phyloP scores from a whole-genome alignment of 2,797 vertebrate species.

The Borostomias antarcticus region DNA sequence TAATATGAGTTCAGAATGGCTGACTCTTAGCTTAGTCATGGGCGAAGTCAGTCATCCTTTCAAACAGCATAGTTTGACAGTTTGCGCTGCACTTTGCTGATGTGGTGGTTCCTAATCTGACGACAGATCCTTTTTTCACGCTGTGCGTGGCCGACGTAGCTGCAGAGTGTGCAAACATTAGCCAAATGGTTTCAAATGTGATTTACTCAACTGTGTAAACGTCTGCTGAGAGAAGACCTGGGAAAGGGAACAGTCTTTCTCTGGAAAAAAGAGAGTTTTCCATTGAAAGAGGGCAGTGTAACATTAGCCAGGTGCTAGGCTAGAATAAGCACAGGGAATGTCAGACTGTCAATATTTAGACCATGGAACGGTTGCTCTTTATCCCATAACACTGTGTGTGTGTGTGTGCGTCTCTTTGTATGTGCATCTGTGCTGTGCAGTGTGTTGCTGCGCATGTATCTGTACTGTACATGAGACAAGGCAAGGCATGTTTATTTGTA shows the following conservation, averaged over 20 bases:
- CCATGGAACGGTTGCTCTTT: constrained; percentile 20
- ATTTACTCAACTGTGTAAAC: constrained; percentile 38
- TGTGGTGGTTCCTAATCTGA: neutral
- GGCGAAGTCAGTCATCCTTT: neutral
- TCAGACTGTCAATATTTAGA: constrained; percentile 8
- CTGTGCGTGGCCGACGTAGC: constrained; percentile 1
- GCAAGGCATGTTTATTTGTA: too few relatives aligned
- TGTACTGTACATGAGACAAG: too few relatives aligned
- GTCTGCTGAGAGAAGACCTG: constrained; percentile 24
- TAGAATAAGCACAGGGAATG: neutral
- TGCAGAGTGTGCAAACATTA: constrained; percentile 38
- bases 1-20: neutral
- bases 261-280: neutral
- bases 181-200: constrained; percentile 35
- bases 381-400: constrained; percentile 24
- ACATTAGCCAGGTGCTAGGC: constrained; percentile 1
- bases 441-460: too few relatives aligned
- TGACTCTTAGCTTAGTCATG: neutral
- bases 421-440: too few relatives aligned
- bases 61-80: constrained; percentile 4
- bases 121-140: constrained; percentile 9
- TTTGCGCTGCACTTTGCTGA: constrained; percentile 15
- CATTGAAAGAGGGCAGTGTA: constrained; percentile 9
- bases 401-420: neutral
- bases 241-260: too few relatives aligned